Evolutionary conservation across 2,113 vertebrate genomes (phyloP).

Genomic region (Bos taurus): ARS-UCD2.0 NC_037357.1:11440501-11441000

Average conservation of each 20-base stretch:
- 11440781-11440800: not conserved
- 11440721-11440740: not conserved
- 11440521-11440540: not conserved
- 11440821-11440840: not conserved
- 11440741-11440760: not conserved
- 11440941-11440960: no score
- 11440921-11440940: no score
- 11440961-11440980: not conserved
- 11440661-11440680: not conserved
- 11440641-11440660: not conserved
- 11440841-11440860: no score
- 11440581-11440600: not conserved
- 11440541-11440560: constrained; percentile 13
- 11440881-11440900: no score
- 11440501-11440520: not conserved
- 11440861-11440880: no score
- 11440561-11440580: not conserved
- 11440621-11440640: constrained; percentile 23
- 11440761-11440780: not conserved
- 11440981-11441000: not conserved
- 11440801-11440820: not conserved
- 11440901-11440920: no score
- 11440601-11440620: constrained; percentile 36
- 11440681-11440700: not conserved
- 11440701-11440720: not conserved